phyloP scores from a whole-genome alignment of 1,140 invertebrate genomes.

The Procambarus virginalis region DNA sequence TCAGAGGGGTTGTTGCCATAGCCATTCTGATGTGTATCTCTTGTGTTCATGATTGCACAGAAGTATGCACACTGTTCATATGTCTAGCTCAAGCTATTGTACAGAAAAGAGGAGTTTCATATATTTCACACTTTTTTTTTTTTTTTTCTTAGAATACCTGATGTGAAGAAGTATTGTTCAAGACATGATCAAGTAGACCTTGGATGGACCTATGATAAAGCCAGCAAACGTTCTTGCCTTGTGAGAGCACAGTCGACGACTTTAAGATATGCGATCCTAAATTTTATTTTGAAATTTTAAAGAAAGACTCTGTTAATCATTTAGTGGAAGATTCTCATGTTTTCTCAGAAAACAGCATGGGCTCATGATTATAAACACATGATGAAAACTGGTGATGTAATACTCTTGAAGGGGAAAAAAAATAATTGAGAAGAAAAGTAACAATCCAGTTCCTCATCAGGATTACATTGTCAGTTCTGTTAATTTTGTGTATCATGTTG shows the following conservation, averaged over 20 bases:
- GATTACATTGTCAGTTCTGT: slow-evolving; percentile 1
- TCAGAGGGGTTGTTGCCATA: no score
- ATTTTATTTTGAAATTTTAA: background rate
- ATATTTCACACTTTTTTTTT: background rate
- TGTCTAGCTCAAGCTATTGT: no score
- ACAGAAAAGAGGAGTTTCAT: no score
- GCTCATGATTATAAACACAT: background rate
- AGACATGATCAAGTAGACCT: background rate
- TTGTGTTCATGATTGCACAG: no score
- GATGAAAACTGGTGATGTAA: background rate
- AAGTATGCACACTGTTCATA: no score
- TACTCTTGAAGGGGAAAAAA: background rate
- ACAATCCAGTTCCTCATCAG: background rate
- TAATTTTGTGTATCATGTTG: background rate
- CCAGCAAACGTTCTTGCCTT: background rate
- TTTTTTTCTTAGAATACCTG: background rate
- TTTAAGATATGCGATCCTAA: background rate
- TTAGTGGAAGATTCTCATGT: background rate
- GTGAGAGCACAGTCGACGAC: background rate
- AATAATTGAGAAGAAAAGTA: background rate
- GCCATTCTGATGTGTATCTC: no score
- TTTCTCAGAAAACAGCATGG: background rate
- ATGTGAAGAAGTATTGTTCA: background rate
- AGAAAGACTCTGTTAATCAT: background rate
- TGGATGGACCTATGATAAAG: background rate